A percentile compares a stretch with the other conserved stretches of the same genome.
Conservation (phyloP, 2,113 vertebrate genomes). For the Pyrgilauda ruficollis region DNA sequence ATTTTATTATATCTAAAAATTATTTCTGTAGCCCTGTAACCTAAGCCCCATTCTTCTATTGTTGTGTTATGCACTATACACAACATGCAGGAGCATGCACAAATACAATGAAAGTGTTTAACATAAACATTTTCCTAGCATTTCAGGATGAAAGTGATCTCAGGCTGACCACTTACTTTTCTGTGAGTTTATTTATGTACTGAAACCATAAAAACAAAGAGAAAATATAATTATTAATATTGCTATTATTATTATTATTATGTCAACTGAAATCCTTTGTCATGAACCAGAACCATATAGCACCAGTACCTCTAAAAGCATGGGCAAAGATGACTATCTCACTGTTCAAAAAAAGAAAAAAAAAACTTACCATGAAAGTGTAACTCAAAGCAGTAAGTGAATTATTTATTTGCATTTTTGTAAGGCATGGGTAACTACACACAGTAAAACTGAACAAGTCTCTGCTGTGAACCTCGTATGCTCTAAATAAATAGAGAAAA, state of each 20-base stretch:
- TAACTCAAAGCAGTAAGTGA: not conserved
- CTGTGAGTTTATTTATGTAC: not conserved
- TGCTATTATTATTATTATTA: not conserved
- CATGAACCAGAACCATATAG: not conserved
- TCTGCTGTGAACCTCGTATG: not conserved
- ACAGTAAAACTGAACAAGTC: not conserved
- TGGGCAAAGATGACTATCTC: not conserved
- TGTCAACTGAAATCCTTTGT: not conserved
- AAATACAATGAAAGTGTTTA: not conserved
- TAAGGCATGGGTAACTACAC: not conserved
- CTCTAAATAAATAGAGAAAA: not conserved
- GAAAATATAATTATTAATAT: not conserved
- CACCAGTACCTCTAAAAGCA: not conserved
- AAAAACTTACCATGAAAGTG: not conserved
- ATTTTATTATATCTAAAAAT: not conserved
- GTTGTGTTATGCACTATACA: not conserved
- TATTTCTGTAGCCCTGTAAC: not conserved
- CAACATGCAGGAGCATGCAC: not conserved
- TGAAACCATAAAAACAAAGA: not conserved
- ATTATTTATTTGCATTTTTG: constrained; percentile 25
- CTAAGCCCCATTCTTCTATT: not conserved
- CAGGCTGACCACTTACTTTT: not conserved
- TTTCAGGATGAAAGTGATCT: not conserved
- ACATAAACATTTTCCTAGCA: not conserved
- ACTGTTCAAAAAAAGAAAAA: not conserved